Base-by-base conservation (phyloP, 1,140 invertebrate genomes). In the Bombus sibiricus region DNA sequence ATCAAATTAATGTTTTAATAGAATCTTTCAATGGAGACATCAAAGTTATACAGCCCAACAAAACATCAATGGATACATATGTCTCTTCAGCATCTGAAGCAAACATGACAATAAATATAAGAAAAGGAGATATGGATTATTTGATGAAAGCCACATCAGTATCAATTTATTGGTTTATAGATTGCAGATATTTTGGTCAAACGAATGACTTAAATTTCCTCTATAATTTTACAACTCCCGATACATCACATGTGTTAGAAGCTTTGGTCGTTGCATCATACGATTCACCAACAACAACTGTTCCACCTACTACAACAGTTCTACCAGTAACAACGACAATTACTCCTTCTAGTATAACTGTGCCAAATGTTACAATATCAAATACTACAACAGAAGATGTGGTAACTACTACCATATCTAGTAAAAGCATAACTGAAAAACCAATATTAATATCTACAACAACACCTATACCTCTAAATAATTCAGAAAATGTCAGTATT, bases 81-180 rank as follows among this genome's bases (percentile, higher is more conserved):
- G 96, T 98, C 0, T 97, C 97, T 5, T 96, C 96, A 4, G 93
- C 94, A 41, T 92, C 94, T 57, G 92, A 96, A 64, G 95, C 97
- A 3, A 94, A 95, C 85, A 95, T 97, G 89, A 95, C 94, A 69
- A 94, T 98, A 80, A 91, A 94, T 47, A 87, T 98, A 25, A 95
- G 95, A 6, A 92, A 96, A 37, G 95, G 96, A 32, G 97, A 98
- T 93, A 89, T 94, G 59, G 90, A 96, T 66, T 97, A 96, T 92
- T 90, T 97, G 34, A 95, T 94, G 34, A 96, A 96, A 89, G 96
- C 97, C 3, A 97, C 96, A 15, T 95, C 95, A 39, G 94, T 97
- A 28, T 93, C 96, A 34, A 97, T 97, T 18, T 97, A 96, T 92
- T 98, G 97, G 97, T 98, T 98, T 91, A 95, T 98, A 69, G 96